These are phyloP conservation scores for Jacana jacana DNA, from an alignment of 2,113 vertebrate species.

Conservation along the genomic window DNA sequence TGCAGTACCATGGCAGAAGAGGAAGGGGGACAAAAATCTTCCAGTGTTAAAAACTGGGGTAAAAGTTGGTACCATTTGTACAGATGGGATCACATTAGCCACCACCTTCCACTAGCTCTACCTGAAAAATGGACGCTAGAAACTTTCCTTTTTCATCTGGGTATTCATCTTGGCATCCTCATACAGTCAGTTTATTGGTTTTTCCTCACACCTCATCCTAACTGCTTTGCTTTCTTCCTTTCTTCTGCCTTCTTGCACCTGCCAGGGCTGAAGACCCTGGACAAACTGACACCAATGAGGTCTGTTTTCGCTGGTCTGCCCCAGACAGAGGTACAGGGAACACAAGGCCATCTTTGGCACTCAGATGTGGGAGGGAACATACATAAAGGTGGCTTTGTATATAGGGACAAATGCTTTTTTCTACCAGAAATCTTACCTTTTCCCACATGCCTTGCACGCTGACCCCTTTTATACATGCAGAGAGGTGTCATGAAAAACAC, in stretches of 20 bases:
- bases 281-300: background rate
- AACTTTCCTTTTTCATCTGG: background rate
- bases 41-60: background rate
- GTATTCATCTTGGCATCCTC: background rate
- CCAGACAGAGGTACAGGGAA: background rate
- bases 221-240: background rate
- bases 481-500: background rate
- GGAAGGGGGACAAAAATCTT: background rate
- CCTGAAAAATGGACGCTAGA: background rate
- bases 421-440: background rate
- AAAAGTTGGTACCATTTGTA: background rate
- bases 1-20: background rate
- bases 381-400: background rate
- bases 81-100: background rate
- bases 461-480: background rate
- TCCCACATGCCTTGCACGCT: background rate
- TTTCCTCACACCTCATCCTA: background rate
- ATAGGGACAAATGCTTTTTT: background rate
- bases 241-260: background rate
- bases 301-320: background rate
- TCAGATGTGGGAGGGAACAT: background rate
- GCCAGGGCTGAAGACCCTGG: background rate
- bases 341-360: background rate
- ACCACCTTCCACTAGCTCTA: background rate
- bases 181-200: rapidly evolving